A percentile compares a stretch with the other conserved stretches of the same genome.
Evolutionary conservation across 2,113 vertebrate species (phyloP).

Genomic region (Oryzias celebensis): DNA sequence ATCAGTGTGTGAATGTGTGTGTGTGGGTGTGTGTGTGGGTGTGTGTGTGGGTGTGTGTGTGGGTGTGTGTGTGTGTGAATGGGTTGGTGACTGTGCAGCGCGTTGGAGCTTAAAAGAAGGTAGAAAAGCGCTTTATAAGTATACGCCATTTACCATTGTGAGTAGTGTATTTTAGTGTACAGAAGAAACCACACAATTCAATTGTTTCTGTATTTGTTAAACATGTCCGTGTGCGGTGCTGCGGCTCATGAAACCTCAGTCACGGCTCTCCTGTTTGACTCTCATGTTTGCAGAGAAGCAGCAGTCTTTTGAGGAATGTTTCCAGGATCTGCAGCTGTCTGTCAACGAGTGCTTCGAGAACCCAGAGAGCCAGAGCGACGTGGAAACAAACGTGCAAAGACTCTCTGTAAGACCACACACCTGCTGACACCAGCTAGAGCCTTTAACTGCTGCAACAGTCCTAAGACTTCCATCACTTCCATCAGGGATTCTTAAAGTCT

Average conservation of each 20-base stretch:
- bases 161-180: too few relatives aligned
- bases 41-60: too few relatives aligned
- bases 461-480: not conserved
- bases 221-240: too few relatives aligned
- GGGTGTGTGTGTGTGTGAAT: too few relatives aligned
- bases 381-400: constrained; percentile 81
- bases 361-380: constrained; percentile 75
- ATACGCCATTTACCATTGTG: too few relatives aligned
- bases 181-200: too few relatives aligned
- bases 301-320: constrained; percentile 86
- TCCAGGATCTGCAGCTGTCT: constrained; percentile 82
- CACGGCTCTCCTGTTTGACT: not conserved
- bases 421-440: not conserved
- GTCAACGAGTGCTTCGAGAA: constrained; percentile 90
- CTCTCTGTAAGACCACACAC: constrained; percentile 76
- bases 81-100: too few relatives aligned
- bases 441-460: not conserved
- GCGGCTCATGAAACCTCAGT: not conserved
- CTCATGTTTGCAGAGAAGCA: constrained; percentile 77
- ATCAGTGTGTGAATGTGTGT: too few relatives aligned
- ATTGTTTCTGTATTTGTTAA: too few relatives aligned
- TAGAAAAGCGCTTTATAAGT: too few relatives aligned
- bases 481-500: constrained; percentile 83
- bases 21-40: too few relatives aligned
- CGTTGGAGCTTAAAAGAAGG: too few relatives aligned